Conservation (phyloP, 2,888 invertebrate species). For the Priapulus caudatus region DNA sequence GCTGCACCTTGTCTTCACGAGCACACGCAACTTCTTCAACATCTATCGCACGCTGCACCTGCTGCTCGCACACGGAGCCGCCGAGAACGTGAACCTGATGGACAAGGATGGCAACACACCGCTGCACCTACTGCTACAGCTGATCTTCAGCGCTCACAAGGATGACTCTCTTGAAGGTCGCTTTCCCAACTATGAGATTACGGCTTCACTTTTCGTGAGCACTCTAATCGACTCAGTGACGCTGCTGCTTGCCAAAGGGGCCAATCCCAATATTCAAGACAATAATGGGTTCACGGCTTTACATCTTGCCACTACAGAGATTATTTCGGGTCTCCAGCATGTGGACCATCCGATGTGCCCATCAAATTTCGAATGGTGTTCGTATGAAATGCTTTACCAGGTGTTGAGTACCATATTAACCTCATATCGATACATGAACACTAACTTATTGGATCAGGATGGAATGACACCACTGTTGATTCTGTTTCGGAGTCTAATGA, state of each 20-base stretch:
- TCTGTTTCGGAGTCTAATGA: slow-evolving; percentile 57
- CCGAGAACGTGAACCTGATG: slow-evolving; percentile 56
- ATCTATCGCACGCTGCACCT: slow-evolving; percentile 55
- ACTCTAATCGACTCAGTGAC: slow-evolving; percentile 30
- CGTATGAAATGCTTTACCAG: slow-evolving; percentile 48
- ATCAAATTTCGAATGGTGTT: too few relatives aligned
- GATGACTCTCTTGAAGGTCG: slow-evolving; percentile 49
- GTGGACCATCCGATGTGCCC: too few relatives aligned
- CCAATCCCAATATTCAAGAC: slow-evolving; percentile 31
- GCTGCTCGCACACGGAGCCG: slow-evolving; percentile 56
- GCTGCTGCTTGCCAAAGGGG: slow-evolving; percentile 32
- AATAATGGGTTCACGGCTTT: slow-evolving; percentile 58
- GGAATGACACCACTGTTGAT: slow-evolving; percentile 62
- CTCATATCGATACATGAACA: slow-evolving; percentile 50
- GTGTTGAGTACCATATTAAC: slow-evolving; percentile 7
- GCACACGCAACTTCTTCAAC: slow-evolving; percentile 36
- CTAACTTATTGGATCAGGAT: slow-evolving; percentile 56
- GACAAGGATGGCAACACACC: slow-evolving; percentile 62
- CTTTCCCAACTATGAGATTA: slow-evolving; percentile 42
- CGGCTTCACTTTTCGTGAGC: slow-evolving; percentile 29
- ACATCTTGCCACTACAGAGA: slow-evolving; percentile 51
- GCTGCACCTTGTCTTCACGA: slow-evolving; percentile 42
- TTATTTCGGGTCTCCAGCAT: slow-evolving; percentile 44
- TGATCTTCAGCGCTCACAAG: slow-evolving; percentile 48
- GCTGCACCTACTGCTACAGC: slow-evolving; percentile 47